phyloP scores from a whole-genome alignment of 2,888 invertebrate genomes.

The Tanytarsus gracilentus region DNA sequence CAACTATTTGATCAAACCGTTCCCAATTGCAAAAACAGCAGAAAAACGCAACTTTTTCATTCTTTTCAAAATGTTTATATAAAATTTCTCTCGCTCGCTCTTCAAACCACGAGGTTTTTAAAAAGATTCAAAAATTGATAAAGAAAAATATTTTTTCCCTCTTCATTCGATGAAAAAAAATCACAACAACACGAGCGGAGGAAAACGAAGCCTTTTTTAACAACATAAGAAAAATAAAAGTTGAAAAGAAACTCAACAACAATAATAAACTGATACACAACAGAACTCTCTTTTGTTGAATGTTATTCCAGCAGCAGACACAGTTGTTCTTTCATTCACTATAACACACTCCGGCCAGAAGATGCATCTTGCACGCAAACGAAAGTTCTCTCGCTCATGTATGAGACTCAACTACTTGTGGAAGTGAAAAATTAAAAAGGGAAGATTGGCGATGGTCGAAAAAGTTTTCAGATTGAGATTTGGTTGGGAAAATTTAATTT shows the following conservation, averaged over 20 bases:
- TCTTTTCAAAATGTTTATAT: too few relatives aligned
- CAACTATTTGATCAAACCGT: background rate
- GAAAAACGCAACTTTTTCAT: too few relatives aligned
- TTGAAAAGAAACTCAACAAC: slow-evolving; percentile 8
- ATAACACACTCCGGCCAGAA: background rate
- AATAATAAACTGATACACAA: slow-evolving; percentile 21
- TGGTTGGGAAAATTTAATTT: too few relatives aligned
- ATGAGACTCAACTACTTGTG: too few relatives aligned
- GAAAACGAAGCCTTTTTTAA: background rate
- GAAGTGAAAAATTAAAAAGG: too few relatives aligned
- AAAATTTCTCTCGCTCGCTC: too few relatives aligned
- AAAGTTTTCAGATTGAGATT: too few relatives aligned
- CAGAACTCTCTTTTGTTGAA: slow-evolving; percentile 12
- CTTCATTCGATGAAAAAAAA: background rate
- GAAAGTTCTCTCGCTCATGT: too few relatives aligned
- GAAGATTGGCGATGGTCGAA: too few relatives aligned
- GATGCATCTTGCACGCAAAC: slow-evolving; percentile 22
- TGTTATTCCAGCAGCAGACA: slow-evolving; percentile 15
- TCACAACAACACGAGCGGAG: background rate
- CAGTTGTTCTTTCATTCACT: slow-evolving; percentile 5
- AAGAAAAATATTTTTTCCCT: too few relatives aligned
- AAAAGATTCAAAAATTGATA: background rate
- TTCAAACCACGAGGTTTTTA: too few relatives aligned
- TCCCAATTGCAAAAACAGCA: background rate
- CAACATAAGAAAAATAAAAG: background rate